These are phyloP conservation scores for Yponomeuta evonymella DNA, from an alignment of 2,888 invertebrate species.

Conservation along the genomic window DNA sequence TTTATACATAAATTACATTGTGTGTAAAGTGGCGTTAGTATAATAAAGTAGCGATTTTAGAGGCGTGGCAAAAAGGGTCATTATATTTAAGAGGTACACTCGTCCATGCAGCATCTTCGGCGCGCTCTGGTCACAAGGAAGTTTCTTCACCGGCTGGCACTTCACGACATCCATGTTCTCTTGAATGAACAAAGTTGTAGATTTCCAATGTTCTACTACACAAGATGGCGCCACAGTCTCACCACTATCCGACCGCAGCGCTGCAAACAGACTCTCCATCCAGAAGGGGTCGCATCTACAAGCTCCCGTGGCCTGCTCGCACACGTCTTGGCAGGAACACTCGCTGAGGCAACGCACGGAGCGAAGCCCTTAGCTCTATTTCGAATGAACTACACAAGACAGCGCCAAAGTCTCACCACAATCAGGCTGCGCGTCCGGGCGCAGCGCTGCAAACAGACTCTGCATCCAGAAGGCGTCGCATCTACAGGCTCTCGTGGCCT, in stretches of 20 bases:
- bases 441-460: constrained; percentile 81
- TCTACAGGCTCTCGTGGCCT: constrained; percentile 86
- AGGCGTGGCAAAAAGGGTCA: no score
- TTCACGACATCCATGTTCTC: no score
- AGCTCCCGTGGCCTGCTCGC: constrained; percentile 87
- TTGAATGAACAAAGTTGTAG: no score
- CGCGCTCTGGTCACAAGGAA: no score
- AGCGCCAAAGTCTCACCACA: constrained; percentile 77
- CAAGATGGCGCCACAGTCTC: constrained; percentile 24
- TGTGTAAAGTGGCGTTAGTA: no score
- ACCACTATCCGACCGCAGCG: constrained; percentile 86
- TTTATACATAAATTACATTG: no score
- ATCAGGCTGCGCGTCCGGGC: constrained; percentile 83
- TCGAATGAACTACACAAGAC: no score
- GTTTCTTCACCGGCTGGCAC: no score
- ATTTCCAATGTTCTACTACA: no score
- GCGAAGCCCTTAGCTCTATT: constrained; percentile 71
- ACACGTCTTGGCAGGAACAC: constrained; percentile 94
- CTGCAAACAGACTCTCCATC: constrained; percentile 90
- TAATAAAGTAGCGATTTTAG: no score
- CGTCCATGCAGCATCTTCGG: no score
- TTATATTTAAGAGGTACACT: no score
- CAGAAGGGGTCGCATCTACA: constrained; percentile 97
- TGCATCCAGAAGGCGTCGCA: constrained; percentile 99
- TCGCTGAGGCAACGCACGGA: constrained; percentile 93